Conservation (phyloP, 2,888 invertebrate species). For the Caenorhabditis sp. region DNA sequence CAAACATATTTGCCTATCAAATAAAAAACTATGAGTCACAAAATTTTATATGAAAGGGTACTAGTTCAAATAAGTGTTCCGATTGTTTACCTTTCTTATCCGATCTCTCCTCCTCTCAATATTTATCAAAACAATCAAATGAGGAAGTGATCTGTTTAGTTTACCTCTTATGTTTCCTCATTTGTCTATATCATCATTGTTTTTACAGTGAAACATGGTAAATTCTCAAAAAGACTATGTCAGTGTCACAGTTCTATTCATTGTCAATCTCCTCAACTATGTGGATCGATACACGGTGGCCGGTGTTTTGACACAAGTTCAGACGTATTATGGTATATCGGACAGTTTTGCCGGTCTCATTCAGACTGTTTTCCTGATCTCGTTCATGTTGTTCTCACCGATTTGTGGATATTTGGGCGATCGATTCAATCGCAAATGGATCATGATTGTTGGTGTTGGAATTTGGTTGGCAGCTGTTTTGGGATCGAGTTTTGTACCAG, state of each 20-base stretch:
- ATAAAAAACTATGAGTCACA: neutral
- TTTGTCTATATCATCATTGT: neutral
- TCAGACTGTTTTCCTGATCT: slow-evolving; percentile 91
- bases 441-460: slow-evolving; percentile 90
- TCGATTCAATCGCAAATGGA: slow-evolving; percentile 85
- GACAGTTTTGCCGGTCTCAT: slow-evolving; percentile 87
- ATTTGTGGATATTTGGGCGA: slow-evolving; percentile 97
- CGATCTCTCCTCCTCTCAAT: too few species aligned
- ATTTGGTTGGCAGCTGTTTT: slow-evolving; percentile 93
- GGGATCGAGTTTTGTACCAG: slow-evolving; percentile 83
- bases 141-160: neutral
- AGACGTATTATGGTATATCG: slow-evolving; percentile 79
- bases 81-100: neutral
- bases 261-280: slow-evolving; percentile 96
- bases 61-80: neutral
- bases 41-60: neutral
- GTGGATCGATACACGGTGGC: slow-evolving; percentile 98
- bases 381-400: slow-evolving; percentile 97
- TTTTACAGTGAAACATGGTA: slow-evolving; percentile 27
- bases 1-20: neutral
- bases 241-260: slow-evolving; percentile 75
- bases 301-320: slow-evolving; percentile 86
- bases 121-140: neutral
- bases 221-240: slow-evolving; percentile 47
- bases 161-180: neutral